Percentiles rank a stretch among this genome's conserved stretches.
Conservation (phyloP, 2,113 vertebrate genomes). For the Gulo gulo region DNA sequence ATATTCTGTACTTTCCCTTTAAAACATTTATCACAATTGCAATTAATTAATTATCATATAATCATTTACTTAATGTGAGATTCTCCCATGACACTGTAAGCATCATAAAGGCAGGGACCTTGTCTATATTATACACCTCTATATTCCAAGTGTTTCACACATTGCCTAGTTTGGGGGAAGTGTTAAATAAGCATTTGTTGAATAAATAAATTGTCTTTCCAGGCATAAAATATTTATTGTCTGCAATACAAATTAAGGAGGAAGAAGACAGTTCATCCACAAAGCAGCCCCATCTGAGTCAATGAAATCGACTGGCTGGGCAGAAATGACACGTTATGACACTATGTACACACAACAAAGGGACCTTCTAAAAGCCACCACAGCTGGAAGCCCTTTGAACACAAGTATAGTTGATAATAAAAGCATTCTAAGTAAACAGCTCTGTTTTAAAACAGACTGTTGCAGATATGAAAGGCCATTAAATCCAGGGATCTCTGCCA, state of each 20-base stretch:
- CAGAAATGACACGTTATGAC: conserved; percentile 9
- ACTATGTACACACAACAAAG: conserved; percentile 32
- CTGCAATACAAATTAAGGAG: conserved; percentile 41
- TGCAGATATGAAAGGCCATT: conserved; percentile 39
- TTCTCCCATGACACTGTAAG: not conserved
- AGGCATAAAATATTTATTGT: conserved; percentile 44
- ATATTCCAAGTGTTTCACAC: not conserved
- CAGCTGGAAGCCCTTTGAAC: conserved; percentile 60
- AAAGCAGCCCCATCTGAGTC: not conserved
- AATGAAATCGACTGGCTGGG: not conserved
- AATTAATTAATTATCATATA: conserved; percentile 28
- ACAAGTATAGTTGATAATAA: conserved; percentile 34
- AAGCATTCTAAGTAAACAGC: conserved; percentile 66
- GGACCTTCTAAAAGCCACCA: conserved; percentile 31
- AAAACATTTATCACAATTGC: conserved; percentile 30
- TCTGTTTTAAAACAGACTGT: conserved; percentile 60
- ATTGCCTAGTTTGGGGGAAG: not conserved
- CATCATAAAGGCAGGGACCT: not conserved
- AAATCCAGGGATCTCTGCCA: conserved; percentile 13
- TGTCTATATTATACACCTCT: not conserved
- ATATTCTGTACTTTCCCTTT: conserved; percentile 13
- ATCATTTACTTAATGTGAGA: conserved; percentile 28
- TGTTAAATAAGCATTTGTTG: conserved; percentile 18
- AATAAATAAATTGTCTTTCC: conserved; percentile 14
- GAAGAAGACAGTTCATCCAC: conserved; percentile 26